A percentile compares a stretch with the other conserved stretches of the same genome.
Evolutionary conservation across 64 coral and sea anemone species (phyloP).

Genomic region (Montipora cactus): DNA sequence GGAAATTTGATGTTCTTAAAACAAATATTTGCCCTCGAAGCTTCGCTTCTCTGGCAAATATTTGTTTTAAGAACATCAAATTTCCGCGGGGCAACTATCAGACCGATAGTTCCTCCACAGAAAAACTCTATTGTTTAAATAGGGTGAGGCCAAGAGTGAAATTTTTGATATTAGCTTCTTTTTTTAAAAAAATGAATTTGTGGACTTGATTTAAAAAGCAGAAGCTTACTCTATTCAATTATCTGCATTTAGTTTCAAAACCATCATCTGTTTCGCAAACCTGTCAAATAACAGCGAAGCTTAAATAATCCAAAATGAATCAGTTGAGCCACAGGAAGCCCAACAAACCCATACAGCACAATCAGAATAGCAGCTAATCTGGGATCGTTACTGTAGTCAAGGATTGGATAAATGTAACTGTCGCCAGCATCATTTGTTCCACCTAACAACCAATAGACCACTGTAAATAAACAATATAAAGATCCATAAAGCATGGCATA

Average conservation of each 20-base stretch:
- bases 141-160: too few species aligned
- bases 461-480: conserved; percentile 58
- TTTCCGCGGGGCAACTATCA: too few species aligned
- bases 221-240: too few species aligned
- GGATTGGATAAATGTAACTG: conserved; percentile 64
- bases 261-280: neutral
- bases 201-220: too few species aligned
- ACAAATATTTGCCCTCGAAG: too few species aligned
- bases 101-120: too few species aligned
- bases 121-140: too few species aligned
- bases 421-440: conserved; percentile 45
- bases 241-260: neutral
- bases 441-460: conserved; percentile 72
- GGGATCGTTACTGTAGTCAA: conserved; percentile 60
- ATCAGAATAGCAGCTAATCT: conserved; percentile 19
- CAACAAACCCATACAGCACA: conserved; percentile 16
- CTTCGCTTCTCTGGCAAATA: too few species aligned
- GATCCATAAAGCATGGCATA: conserved; percentile 67
- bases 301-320: conserved; percentile 59
- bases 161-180: too few species aligned
- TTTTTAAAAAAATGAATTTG: too few species aligned
- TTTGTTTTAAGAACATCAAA: too few species aligned
- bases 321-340: conserved; percentile 62
- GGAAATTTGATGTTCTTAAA: too few species aligned
- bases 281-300: conserved; percentile 18